A percentile compares a stretch with the other conserved stretches of the same genome.
phyloP scores from a whole-genome alignment of 1,140 invertebrate genomes.

The Drosophila burlai region DNA sequence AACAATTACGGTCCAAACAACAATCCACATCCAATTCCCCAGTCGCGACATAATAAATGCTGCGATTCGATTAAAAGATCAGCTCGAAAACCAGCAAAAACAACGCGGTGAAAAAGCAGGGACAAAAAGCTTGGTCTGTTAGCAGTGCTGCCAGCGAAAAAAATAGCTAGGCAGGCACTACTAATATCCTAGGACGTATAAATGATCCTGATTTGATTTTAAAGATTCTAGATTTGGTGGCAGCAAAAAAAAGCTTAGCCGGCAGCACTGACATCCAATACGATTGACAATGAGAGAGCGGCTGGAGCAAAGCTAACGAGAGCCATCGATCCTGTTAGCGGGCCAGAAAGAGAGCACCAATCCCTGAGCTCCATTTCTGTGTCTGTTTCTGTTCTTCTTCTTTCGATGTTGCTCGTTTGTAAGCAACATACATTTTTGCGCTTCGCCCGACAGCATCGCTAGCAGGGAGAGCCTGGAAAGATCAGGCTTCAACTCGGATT shows the following conservation, averaged over 20 bases:
- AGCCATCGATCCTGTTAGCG: slow-evolving; percentile 46
- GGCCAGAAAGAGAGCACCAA: slow-evolving; percentile 33
- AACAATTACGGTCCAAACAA: slow-evolving; percentile 35
- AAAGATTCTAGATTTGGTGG: not conserved
- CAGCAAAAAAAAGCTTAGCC: slow-evolving; percentile 3
- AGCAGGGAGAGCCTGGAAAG: slow-evolving; percentile 20
- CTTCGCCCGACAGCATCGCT: slow-evolving; percentile 64
- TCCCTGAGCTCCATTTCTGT: slow-evolving; percentile 17
- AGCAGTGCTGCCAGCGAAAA: slow-evolving; percentile 4
- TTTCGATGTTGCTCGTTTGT: slow-evolving; percentile 73
- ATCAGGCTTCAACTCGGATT: slow-evolving; percentile 17
- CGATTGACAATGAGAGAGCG: slow-evolving; percentile 74
- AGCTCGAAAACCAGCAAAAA: slow-evolving; percentile 55
- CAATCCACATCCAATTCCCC: slow-evolving; percentile 54
- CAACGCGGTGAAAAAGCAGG: slow-evolving; percentile 7
- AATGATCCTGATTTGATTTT: not conserved
- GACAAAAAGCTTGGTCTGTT: slow-evolving; percentile 14
- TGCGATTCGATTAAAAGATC: slow-evolving; percentile 84
- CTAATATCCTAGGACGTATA: not conserved
- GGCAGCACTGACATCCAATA: slow-evolving; percentile 37
- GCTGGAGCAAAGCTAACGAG: slow-evolving; percentile 46
- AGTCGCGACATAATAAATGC: slow-evolving; percentile 75
- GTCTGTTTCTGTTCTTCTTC: slow-evolving; percentile 21
- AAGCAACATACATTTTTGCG: slow-evolving; percentile 81
- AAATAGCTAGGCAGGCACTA: not conserved